These are phyloP conservation scores for Berghia stephanieae DNA, from an alignment of 1,140 invertebrate species.

Conservation along the genomic window DNA sequence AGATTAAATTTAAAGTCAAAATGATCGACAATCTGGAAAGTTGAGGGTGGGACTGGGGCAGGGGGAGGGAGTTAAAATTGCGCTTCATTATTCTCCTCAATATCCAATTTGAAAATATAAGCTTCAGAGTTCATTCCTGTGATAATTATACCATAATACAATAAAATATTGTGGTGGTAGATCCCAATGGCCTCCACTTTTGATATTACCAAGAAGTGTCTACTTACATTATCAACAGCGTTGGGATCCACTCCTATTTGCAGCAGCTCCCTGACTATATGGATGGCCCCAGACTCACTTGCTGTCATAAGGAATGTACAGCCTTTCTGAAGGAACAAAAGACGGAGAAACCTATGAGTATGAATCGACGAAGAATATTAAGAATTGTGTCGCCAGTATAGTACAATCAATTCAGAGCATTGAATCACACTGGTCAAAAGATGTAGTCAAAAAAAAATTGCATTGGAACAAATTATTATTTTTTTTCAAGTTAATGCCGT, in stretches of 20 bases:
- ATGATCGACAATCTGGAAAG: too few relatives aligned
- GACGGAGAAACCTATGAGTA: background rate
- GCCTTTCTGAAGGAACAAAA: slow-evolving; percentile 77
- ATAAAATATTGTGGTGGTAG: too few relatives aligned
- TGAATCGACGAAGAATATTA: background rate
- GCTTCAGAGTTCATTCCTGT: too few relatives aligned
- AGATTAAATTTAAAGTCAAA: too few relatives aligned
- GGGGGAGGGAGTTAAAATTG: too few relatives aligned
- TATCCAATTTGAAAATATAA: too few relatives aligned
- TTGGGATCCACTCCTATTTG: slow-evolving; percentile 88
- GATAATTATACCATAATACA: too few relatives aligned
- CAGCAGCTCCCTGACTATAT: slow-evolving; percentile 84
- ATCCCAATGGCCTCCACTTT: too few relatives aligned
- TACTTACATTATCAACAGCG: slow-evolving; percentile 82
- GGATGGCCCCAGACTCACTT: slow-evolving; percentile 79
- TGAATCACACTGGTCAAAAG: background rate
- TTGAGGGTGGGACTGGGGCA: too few relatives aligned
- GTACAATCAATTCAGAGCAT: background rate
- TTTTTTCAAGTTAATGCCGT: too few relatives aligned
- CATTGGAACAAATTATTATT: background rate
- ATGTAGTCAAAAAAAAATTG: background rate
- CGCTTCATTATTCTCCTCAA: too few relatives aligned
- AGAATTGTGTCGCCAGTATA: background rate
- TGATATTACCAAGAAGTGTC: background rate
- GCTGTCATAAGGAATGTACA: slow-evolving; percentile 91